These are phyloP conservation scores for Chaetogeoica ovagalla DNA, from an alignment of 2,888 invertebrate species.

Conservation along the genomic window DNA sequence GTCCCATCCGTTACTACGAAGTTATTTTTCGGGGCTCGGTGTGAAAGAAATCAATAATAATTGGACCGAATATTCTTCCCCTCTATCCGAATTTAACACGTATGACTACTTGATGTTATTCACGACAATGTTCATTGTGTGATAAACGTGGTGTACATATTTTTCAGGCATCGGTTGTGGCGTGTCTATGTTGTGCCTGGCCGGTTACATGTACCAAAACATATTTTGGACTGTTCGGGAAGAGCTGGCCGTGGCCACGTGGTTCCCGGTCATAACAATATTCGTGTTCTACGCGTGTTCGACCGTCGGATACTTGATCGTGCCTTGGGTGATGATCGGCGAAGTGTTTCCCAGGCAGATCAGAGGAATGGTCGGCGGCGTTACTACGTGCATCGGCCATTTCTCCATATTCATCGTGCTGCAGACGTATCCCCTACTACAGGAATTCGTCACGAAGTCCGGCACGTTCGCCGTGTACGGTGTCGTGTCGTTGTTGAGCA, in stretches of 20 bases:
- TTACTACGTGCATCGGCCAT: slow-evolving; percentile 71
- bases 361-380: slow-evolving; percentile 69
- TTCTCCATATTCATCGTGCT: slow-evolving; percentile 70
- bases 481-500: slow-evolving; percentile 64
- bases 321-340: slow-evolving; percentile 77
- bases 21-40: too few relatives aligned
- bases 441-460: slow-evolving; percentile 63
- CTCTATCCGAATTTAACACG: too few relatives aligned
- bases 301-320: slow-evolving; percentile 70
- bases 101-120: neutral
- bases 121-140: neutral
- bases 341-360: slow-evolving; percentile 73
- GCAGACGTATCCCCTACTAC: slow-evolving; percentile 68
- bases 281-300: slow-evolving; percentile 68
- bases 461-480: slow-evolving; percentile 70
- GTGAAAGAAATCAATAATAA: too few relatives aligned
- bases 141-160: neutral
- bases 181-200: slow-evolving; percentile 66
- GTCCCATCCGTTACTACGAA: too few relatives aligned
- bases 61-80: too few relatives aligned
- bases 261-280: slow-evolving; percentile 68
- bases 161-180: slow-evolving; percentile 64
- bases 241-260: slow-evolving; percentile 61
- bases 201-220: slow-evolving; percentile 67
- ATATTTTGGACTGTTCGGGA: slow-evolving; percentile 62